A percentile compares a stretch with the other conserved stretches of the same genome.
Conservation (phyloP, 2,797 vertebrate genomes). For the Leucoraja ocellata region DNA sequence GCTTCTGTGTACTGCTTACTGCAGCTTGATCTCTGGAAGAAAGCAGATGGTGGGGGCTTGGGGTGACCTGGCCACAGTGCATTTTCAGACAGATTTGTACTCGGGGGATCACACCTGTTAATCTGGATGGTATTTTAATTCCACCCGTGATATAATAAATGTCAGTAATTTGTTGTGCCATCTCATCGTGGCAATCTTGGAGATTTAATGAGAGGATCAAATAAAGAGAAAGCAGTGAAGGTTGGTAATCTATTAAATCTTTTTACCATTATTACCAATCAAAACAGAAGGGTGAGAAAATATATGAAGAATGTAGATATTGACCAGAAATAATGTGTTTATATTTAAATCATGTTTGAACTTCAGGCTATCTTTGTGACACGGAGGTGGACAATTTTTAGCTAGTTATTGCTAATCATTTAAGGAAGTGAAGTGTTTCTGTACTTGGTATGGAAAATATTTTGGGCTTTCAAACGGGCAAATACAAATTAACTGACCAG, state of each 20-base stretch:
- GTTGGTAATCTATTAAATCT: not conserved
- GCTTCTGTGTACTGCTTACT: too few relatives aligned
- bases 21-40: too few relatives aligned
- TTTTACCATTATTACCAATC: not conserved
- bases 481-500: not conserved
- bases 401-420: not conserved
- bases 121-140: not conserved
- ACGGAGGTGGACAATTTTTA: not conserved
- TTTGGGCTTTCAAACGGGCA: not conserved
- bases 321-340: not conserved
- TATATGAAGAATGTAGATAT: not conserved
- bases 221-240: not conserved
- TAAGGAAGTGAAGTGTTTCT: not conserved
- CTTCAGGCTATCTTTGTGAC: not conserved
- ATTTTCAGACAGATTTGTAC: too few relatives aligned
- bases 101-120: not conserved
- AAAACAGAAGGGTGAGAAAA: not conserved
- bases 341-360: not conserved
- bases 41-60: too few relatives aligned
- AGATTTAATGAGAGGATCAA: not conserved
- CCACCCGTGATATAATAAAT: not conserved
- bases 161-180: not conserved
- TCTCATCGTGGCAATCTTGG: not conserved
- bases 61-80: too few relatives aligned
- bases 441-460: not conserved